Evolutionary conservation across 2,113 vertebrate species (phyloP), one percentile per base, ranked within the genome.

Genomic region (Anguilla rostrata): DNA sequence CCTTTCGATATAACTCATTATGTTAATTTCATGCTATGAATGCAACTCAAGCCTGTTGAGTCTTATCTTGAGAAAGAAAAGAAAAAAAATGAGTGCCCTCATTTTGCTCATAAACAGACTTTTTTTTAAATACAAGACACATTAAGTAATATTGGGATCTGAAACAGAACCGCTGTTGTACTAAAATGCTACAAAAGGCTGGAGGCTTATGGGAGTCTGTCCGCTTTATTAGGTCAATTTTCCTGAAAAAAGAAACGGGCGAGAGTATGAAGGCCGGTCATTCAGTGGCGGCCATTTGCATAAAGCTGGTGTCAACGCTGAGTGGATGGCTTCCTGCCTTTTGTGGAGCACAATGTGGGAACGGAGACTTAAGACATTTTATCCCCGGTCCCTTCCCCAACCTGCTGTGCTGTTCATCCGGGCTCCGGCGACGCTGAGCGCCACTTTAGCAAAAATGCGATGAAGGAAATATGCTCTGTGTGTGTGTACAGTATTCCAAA

Each of bases 291-390:
- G 92, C 93, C 92, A 96, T 97, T 97, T 97, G 96, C 96, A 97
- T 97, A 97, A 96, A 96, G 96, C 96, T 97, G 96, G 96, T 96
- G 96, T 94, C 96, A 88, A 96, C 95, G 96, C 96, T 96, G 96
- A 96, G 95, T 95, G 96, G 96, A 96, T 96, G 96, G 96, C 96
- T 97, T 96, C 95, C 96, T 96, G 95, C 95, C 96, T 96, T 96
- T 97, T 97, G 95, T 96, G 93, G 93, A 91, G 93, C 93, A 96
- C 95, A 95, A 97, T 96, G 96, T 96, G 96, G 96, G 97, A 97
- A 97, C 95, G 96, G 96, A 96, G 97, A 96, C 95, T 95, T 94
- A 94, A 94, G 94, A 95, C 84, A 96, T 94, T 95, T 96, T 95
- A 96, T 96, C 94, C 94, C 95, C 93, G 94, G 91, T 94, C 94